Percentiles rank a stretch among this genome's conserved stretches.
Evolutionary conservation across 2,797 vertebrate species (phyloP).

Genomic region (Hemitrygon akajei): DNA sequence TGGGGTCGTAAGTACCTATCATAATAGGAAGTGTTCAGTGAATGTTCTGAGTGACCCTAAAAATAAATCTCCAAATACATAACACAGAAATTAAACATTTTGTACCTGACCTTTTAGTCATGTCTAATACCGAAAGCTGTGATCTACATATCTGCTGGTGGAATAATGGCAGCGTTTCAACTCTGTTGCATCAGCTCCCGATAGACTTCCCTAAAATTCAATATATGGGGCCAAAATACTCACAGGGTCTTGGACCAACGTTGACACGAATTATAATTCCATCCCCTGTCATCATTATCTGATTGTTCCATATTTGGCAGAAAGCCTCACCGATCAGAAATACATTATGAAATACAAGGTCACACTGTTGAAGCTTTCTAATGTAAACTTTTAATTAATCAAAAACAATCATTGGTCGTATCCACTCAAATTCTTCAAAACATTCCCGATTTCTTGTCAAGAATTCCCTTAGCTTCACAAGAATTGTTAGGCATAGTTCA

Average conservation of each 20-base stretch:
- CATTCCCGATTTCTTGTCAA: not conserved
- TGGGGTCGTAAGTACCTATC: too few species aligned
- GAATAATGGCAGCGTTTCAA: not conserved
- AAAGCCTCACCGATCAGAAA: not conserved
- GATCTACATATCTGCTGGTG: not conserved
- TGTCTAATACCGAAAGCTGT: not conserved
- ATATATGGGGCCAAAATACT: not conserved
- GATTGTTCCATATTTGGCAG: not conserved
- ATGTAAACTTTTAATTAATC: not conserved
- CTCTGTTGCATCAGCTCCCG: not conserved
- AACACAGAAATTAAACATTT: too few species aligned
- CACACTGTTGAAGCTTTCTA: not conserved
- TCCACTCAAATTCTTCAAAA: not conserved
- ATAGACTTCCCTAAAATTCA: not conserved
- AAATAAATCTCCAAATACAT: too few species aligned
- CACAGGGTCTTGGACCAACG: not conserved
- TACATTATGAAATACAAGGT: too few species aligned
- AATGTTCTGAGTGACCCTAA: too few species aligned
- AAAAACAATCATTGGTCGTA: not conserved
- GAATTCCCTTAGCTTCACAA: not conserved
- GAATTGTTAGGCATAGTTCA: not conserved
- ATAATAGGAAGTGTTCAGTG: too few species aligned
- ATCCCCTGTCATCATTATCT: not conserved
- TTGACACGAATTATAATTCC: not conserved
- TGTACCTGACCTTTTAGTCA: not conserved